Conservation (phyloP, 2,797 vertebrate genomes). For the Coendou prehensilis region DNA sequence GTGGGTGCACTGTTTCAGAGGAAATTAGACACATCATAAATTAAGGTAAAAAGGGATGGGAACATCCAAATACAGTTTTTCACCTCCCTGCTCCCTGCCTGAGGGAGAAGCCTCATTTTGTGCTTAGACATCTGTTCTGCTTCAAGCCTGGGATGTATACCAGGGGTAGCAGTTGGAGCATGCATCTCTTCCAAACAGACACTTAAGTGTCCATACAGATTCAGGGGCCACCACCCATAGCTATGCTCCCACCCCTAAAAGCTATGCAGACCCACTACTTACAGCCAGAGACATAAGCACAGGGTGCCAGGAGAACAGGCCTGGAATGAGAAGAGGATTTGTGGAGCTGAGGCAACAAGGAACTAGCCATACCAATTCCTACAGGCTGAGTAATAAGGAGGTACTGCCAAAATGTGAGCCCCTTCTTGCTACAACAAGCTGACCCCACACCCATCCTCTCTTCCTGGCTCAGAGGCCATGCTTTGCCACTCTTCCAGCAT, state of each 20-base stretch:
- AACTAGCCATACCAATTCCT: background rate
- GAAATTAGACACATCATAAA: slow-evolving; percentile 23
- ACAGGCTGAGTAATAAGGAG: background rate
- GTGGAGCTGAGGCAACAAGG: background rate
- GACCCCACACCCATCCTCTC: background rate
- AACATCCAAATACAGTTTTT: slow-evolving; percentile 12
- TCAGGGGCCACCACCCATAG: background rate
- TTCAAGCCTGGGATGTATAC: background rate
- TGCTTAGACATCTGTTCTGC: slow-evolving; percentile 24
- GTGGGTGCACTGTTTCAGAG: slow-evolving; percentile 60
- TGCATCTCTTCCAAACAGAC: background rate
- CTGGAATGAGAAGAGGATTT: slow-evolving; percentile 88
- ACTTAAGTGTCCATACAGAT: background rate
- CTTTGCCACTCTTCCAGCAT: background rate
- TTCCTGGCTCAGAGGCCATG: slow-evolving; percentile 11
- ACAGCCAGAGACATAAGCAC: slow-evolving; percentile 97
- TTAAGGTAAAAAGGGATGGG: slow-evolving; percentile 24
- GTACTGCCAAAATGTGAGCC: background rate
- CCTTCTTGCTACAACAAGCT: background rate
- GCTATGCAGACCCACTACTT: slow-evolving; percentile 87
- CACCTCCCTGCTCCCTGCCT: slow-evolving; percentile 48
- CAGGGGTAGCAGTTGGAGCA: background rate
- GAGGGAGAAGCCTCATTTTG: background rate
- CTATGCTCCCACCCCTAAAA: slow-evolving; percentile 30
- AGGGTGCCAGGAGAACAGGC: slow-evolving; percentile 98